Evolutionary conservation across 2,888 invertebrate genomes (phyloP).

Genomic region (Hirtodrosophila alboralis): DNA sequence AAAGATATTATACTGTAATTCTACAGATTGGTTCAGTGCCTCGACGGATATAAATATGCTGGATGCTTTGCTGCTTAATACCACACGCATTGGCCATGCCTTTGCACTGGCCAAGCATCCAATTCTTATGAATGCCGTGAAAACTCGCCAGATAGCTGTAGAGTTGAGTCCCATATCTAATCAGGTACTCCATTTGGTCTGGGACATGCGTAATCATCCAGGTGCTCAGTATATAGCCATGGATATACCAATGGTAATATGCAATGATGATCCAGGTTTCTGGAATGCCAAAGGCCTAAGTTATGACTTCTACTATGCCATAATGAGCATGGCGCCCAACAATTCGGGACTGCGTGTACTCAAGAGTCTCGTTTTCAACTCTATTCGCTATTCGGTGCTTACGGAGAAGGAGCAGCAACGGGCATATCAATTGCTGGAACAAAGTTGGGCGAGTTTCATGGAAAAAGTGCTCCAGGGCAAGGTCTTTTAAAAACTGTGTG

Average conservation of each 20-base stretch:
- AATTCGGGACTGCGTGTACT: constrained; percentile 86
- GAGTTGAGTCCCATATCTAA: constrained; percentile 84
- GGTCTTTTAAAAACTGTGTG: constrained; percentile 49
- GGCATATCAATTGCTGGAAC: constrained; percentile 69
- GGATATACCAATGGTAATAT: constrained; percentile 87
- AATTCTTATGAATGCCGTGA: constrained; percentile 80
- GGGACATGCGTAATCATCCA: constrained; percentile 88
- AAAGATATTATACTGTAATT: background rate
- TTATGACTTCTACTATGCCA: constrained; percentile 88
- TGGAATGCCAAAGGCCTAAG: constrained; percentile 87
- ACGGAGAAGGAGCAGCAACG: constrained; percentile 56
- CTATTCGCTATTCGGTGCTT: constrained; percentile 84
- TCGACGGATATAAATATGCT: constrained; percentile 86
- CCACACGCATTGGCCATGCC: constrained; percentile 83
- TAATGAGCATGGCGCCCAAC: constrained; percentile 87
- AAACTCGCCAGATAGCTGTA: constrained; percentile 80
- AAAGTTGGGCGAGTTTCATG: constrained; percentile 78
- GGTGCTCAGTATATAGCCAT: constrained; percentile 85
- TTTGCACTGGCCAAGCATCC: constrained; percentile 83
- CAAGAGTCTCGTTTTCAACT: constrained; percentile 87
- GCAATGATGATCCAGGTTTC: constrained; percentile 88
- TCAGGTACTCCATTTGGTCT: constrained; percentile 85
- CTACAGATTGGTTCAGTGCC: constrained; percentile 85
- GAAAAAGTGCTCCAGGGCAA: constrained; percentile 69
- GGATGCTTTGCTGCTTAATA: constrained; percentile 82